A percentile compares a stretch with the other conserved stretches of the same genome.
These are phyloP conservation scores for Pleuronectes platessa DNA, from an alignment of 2,113 vertebrate species.

Conservation along the genomic window DNA sequence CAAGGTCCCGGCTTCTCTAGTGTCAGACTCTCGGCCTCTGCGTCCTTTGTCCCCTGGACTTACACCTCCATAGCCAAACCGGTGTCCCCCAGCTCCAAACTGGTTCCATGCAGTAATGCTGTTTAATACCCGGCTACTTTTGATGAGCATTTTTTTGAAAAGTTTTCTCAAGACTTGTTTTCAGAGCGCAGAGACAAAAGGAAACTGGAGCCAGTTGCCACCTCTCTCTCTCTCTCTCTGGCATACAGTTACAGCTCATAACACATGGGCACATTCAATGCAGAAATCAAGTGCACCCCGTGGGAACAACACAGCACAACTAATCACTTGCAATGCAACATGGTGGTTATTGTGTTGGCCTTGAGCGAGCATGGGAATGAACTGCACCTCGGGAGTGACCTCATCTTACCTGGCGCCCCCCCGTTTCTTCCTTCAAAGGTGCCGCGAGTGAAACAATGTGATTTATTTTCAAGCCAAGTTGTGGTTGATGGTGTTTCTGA, in stretches of 20 bases:
- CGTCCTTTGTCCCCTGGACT: constrained; percentile 16
- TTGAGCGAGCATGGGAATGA: constrained; percentile 21
- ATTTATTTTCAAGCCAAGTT: constrained; percentile 8
- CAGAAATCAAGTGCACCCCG: constrained; percentile 65
- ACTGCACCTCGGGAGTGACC: constrained; percentile 40
- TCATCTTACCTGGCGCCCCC: constrained; percentile 35
- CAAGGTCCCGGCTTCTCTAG: constrained; percentile 55
- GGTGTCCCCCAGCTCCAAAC: constrained; percentile 51
- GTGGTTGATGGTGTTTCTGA: constrained; percentile 33
- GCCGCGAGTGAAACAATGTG: neutral
- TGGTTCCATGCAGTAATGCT: constrained; percentile 53
- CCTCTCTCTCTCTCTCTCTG: constrained; percentile 46
- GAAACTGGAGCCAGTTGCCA: constrained; percentile 72
- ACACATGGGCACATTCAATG: constrained; percentile 63
- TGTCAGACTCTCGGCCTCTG: constrained; percentile 13
- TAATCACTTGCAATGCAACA: constrained; percentile 69
- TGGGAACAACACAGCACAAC: constrained; percentile 73
- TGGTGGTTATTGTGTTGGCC: constrained; percentile 63
- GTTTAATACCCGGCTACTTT: constrained; percentile 57
- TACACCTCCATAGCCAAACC: constrained; percentile 5
- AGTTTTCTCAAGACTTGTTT: constrained; percentile 63
- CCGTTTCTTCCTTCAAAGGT: constrained; percentile 18
- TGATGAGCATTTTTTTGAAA: constrained; percentile 61
- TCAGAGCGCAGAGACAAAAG: constrained; percentile 70
- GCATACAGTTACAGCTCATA: constrained; percentile 70